Evolutionary conservation across 2,888 invertebrate species (phyloP), one percentile per base, ranked within the genome.

Genomic region (Aphelenchoides bicaudatus): DNA sequence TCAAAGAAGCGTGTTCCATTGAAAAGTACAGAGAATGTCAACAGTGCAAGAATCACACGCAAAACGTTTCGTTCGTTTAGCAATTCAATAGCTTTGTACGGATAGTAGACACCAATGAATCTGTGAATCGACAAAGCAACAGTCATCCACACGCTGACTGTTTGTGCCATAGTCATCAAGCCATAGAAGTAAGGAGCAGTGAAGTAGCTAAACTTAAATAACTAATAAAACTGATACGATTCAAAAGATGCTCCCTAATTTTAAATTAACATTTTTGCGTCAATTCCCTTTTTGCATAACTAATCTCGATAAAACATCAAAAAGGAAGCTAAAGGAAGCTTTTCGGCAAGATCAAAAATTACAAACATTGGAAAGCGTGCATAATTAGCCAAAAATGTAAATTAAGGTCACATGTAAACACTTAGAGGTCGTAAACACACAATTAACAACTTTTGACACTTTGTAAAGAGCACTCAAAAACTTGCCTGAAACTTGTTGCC

Each of bases 111-210:
- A 37, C 74, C 74, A 39, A 72, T 68, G 61, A 73, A 74, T 1
- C 74, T 70, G 62, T 74, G 74, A 0, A 74, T 65, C 0, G 74
- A 73, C 6, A 74, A 70, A 4, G 70, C 73, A n/a, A 73, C 71
- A 1, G 74, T 74, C 70, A 74, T 72, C 68, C 69, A 74, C 3
- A 74, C 74, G 62, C 73, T 72, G 55, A 68, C 67, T 16, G 74
- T 74, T 48, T 74, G 74, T 2, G 73, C 71, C 8, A 71, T 63
- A 60, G 67, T 68, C 74, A 74, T 74, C 28, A 74, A 55, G 21
- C 72, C 73, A 49, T 70, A 74, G 67, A 72, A 71, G 55, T 68
- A 68, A 0, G 71, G 72, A 19, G 72, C 63, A 28, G 68, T 65
- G 6, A 65, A 64, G 56, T 74, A 74, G 59, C 74, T 74, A 66